Conservation (phyloP, 2,113 vertebrate species). For the Trichomycterus rosablanca region DNA sequence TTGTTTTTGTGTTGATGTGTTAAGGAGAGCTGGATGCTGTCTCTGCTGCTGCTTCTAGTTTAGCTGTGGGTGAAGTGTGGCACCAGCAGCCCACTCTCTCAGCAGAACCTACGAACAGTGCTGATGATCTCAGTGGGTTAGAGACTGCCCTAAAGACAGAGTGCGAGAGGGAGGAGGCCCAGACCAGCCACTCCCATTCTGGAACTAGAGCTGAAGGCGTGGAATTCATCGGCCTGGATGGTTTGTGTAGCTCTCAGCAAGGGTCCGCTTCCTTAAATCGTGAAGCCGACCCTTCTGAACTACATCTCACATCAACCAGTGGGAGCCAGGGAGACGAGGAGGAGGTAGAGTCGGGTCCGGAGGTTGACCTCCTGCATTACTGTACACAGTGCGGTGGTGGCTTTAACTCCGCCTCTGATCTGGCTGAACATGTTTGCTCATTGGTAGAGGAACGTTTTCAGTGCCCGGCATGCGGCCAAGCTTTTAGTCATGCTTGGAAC, state of each 20-base stretch:
- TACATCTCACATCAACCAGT: conserved; percentile 50
- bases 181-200: conserved; percentile 28
- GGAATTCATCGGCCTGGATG: conserved; percentile 70
- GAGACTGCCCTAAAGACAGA: conserved; percentile 67
- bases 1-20: background rate
- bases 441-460: conserved; percentile 68
- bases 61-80: conserved; percentile 50
- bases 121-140: conserved; percentile 64
- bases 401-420: conserved; percentile 57
- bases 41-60: conserved; percentile 13
- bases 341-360: conserved; percentile 50
- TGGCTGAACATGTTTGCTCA: conserved; percentile 69
- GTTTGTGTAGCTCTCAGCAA: conserved; percentile 63
- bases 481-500: conserved; percentile 80
- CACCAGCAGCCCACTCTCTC: conserved; percentile 42
- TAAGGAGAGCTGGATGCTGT: conserved; percentile 52
- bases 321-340: conserved; percentile 55
- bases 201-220: conserved; percentile 16
- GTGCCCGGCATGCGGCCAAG: conserved; percentile 77
- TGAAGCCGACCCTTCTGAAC: conserved; percentile 45
- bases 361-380: conserved; percentile 64
- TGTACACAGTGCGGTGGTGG: conserved; percentile 66
- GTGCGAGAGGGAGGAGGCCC: conserved; percentile 57
- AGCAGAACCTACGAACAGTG: conserved; percentile 57
- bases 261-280: conserved; percentile 35